These are phyloP conservation scores for Ellobius talpinus DNA, from an alignment of 2,113 vertebrate species.

Conservation along the genomic window DNA sequence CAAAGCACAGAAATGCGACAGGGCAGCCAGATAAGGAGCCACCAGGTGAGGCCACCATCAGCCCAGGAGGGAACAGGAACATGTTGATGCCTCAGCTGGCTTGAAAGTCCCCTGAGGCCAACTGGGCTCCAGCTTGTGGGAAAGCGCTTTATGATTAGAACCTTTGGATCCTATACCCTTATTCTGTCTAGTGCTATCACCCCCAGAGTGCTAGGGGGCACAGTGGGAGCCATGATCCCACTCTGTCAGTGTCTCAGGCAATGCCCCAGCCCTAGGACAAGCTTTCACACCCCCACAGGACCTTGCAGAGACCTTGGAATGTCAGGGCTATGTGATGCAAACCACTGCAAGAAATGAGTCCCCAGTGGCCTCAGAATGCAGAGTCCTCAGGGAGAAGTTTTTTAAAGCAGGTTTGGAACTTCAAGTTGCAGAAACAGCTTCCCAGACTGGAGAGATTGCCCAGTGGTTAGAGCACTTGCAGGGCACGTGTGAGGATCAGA, in stretches of 20 bases:
- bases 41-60: not conserved
- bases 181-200: not conserved
- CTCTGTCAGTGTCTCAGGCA: not conserved
- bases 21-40: not conserved
- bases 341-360: not conserved
- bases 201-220: not conserved
- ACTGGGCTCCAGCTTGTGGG: not conserved
- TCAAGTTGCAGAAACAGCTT: not conserved
- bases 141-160: not conserved
- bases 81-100: not conserved
- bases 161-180: not conserved
- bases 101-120: not conserved
- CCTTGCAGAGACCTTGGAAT: not conserved
- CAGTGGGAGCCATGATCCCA: not conserved
- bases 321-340: not conserved
- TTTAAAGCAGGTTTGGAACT: not conserved
- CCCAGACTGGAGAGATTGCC: not conserved
- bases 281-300: not conserved
- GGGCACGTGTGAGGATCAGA: not conserved
- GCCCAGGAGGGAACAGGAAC: rapidly evolving
- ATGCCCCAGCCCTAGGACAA: too few species aligned
- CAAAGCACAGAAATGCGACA: not conserved
- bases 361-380: not conserved
- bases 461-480: not conserved
- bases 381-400: not conserved